These are phyloP conservation scores for Ooceraea biroi DNA, from an alignment of 1,140 invertebrate genomes.

Conservation along the genomic window DNA sequence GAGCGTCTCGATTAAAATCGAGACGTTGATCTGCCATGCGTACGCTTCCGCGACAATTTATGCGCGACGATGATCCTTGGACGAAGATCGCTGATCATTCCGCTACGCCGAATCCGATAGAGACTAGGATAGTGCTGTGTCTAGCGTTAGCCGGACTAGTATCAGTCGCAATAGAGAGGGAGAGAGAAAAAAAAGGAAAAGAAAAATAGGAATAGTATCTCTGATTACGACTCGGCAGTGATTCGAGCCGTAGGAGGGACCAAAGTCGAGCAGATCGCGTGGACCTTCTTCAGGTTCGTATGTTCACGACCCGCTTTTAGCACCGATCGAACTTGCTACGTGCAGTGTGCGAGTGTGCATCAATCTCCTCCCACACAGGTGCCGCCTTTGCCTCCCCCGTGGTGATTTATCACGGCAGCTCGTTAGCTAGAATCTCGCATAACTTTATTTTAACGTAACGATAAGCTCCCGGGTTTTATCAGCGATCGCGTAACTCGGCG, in stretches of 20 bases:
- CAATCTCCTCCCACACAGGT: slow-evolving; percentile 39
- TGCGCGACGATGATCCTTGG: slow-evolving; percentile 27
- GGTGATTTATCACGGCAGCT: neutral
- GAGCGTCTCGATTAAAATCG: slow-evolving; percentile 5
- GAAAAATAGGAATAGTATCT: slow-evolving; percentile 40
- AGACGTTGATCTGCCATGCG: slow-evolving; percentile 19
- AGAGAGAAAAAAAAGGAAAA: neutral
- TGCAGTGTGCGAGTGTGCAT: neutral
- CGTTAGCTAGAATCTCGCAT: neutral
- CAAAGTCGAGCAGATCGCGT: slow-evolving; percentile 66
- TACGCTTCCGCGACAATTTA: slow-evolving; percentile 32
- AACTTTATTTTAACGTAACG: no score
- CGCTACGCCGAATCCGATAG: neutral
- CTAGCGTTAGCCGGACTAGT: slow-evolving; percentile 38
- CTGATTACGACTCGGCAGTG: slow-evolving; percentile 61
- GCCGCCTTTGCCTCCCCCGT: neutral
- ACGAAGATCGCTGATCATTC: neutral
- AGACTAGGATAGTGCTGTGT: slow-evolving; percentile 39
- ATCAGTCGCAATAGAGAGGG: neutral
- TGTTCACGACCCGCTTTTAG: slow-evolving; percentile 73
- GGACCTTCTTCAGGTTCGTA: slow-evolving; percentile 72
- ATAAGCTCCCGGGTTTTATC: neutral
- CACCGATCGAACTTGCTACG: slow-evolving; percentile 42
- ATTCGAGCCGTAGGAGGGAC: slow-evolving; percentile 58
- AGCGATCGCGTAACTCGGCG: neutral